phyloP scores from a whole-genome alignment of 2,888 invertebrate genomes.

The Oegoconia quadripuncta region DNA sequence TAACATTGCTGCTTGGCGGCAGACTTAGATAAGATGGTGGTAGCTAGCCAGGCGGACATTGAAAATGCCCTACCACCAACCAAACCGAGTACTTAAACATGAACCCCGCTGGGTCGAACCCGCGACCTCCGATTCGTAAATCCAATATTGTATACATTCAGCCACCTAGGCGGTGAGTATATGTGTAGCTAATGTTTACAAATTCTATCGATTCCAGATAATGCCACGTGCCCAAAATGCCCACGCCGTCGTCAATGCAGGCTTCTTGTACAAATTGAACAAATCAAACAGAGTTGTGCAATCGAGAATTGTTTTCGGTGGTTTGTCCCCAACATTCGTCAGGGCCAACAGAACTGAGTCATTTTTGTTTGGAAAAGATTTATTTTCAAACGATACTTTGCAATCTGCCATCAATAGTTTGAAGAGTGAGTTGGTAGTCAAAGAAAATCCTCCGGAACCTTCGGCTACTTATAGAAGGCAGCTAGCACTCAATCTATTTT shows the following conservation, averaged over 20 bases:
- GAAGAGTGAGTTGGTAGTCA: conserved; percentile 39
- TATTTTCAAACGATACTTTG: conserved; percentile 57
- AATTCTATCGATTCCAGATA: too few species aligned
- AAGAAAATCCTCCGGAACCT: conserved; percentile 68
- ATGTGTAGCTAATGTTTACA: too few species aligned
- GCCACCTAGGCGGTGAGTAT: too few species aligned
- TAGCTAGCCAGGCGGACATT: too few species aligned
- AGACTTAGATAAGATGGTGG: too few species aligned
- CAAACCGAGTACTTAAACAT: too few species aligned
- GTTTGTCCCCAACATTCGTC: conserved; percentile 62
- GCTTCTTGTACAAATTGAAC: conserved; percentile 80
- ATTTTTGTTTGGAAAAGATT: conserved; percentile 59
- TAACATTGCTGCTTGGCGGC: too few species aligned
- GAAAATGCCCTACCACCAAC: too few species aligned
- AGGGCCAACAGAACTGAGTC: conserved; percentile 76
- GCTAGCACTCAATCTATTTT: conserved; percentile 80
- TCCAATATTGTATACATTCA: too few species aligned
- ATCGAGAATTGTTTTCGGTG: conserved; percentile 80
- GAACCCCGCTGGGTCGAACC: too few species aligned
- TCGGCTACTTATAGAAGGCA: conserved; percentile 78
- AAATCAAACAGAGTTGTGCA: conserved; percentile 50
- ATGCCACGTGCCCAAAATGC: conserved; percentile 86
- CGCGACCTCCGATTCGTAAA: too few species aligned
- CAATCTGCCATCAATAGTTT: conserved; percentile 47
- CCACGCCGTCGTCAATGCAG: conserved; percentile 87